Conservation (phyloP, 2,888 invertebrate species). For the Caradrina kadenii region DNA sequence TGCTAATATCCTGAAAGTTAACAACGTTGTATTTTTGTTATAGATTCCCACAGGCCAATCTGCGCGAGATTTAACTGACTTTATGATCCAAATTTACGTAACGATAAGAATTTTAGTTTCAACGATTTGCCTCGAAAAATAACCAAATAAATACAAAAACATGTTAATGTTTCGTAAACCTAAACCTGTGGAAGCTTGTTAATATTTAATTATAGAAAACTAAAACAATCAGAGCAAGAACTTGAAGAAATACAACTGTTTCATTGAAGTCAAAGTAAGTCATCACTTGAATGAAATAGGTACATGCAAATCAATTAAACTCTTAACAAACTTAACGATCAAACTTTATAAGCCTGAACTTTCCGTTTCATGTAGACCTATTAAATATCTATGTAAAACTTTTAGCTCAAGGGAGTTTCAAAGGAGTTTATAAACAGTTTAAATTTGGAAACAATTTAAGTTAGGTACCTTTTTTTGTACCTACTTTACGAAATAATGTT, state of each 20-base stretch:
- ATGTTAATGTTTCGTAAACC: not conserved
- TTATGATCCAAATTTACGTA: too few species aligned
- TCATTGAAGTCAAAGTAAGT: slow-evolving; percentile 9
- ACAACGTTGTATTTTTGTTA: not conserved
- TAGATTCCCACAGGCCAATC: too few species aligned
- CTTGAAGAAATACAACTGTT: slow-evolving; percentile 14
- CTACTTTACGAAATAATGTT: slow-evolving; percentile 6
- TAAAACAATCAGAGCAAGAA: not conserved
- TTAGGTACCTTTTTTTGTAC: slow-evolving; percentile 5
- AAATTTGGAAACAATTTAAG: slow-evolving; percentile 17
- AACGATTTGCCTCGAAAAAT: not conserved
- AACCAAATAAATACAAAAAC: not conserved
- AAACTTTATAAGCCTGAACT: slow-evolving; percentile 27
- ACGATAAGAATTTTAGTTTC: not conserved
- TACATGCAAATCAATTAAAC: slow-evolving; percentile 35
- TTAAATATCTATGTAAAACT: slow-evolving; percentile 24
- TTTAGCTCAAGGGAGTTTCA: slow-evolving; percentile 10
- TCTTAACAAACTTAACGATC: slow-evolving; percentile 29
- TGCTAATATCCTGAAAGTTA: not conserved
- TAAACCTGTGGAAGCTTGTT: not conserved
- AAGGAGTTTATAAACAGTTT: slow-evolving; percentile 17
- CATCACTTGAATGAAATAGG: slow-evolving; percentile 2
- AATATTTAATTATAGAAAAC: not conserved
- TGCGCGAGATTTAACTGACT: too few species aligned
- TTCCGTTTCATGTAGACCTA: slow-evolving; percentile 20